A percentile compares a stretch with the other conserved stretches of the same genome.
Conservation (phyloP, 2,888 invertebrate genomes). For the Margaritifera margaritifera region DNA sequence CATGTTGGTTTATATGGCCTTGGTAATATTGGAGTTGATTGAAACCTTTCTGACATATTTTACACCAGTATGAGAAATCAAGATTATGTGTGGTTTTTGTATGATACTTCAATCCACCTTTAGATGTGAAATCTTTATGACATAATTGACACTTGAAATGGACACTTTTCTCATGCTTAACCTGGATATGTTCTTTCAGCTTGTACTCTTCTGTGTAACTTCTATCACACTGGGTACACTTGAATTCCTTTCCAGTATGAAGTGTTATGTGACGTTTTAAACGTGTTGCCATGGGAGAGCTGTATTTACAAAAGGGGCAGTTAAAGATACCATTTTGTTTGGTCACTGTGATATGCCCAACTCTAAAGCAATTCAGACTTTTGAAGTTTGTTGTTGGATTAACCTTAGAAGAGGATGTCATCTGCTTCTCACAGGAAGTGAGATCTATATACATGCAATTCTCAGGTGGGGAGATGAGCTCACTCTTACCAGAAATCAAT, state of each 20-base stretch:
- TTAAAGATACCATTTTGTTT: slow-evolving; percentile 13
- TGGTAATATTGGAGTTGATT: slow-evolving; percentile 24
- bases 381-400: slow-evolving; percentile 5
- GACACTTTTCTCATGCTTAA: slow-evolving; percentile 30
- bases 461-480: no score
- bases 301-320: slow-evolving; percentile 29
- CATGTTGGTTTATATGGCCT: slow-evolving; percentile 31
- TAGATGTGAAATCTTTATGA: slow-evolving; percentile 32
- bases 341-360: slow-evolving; percentile 4
- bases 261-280: slow-evolving; percentile 25
- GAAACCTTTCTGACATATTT: slow-evolving; percentile 35
- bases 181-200: slow-evolving; percentile 29
- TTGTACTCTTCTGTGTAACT: slow-evolving; percentile 34
- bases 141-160: slow-evolving; percentile 34
- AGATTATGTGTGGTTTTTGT: slow-evolving; percentile 24
- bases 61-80: slow-evolving; percentile 32
- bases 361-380: slow-evolving; percentile 8
- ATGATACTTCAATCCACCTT: slow-evolving; percentile 36
- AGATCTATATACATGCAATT: no score
- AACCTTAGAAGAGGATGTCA: no score
- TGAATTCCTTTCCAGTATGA: slow-evolving; percentile 30
- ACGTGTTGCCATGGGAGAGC: slow-evolving; percentile 13
- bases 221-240: slow-evolving; percentile 23
- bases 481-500: no score
- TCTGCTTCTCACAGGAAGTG: no score